Evolutionary conservation across 1,140 invertebrate species (phyloP).

Genomic region (Bombus fervidus): DNA sequence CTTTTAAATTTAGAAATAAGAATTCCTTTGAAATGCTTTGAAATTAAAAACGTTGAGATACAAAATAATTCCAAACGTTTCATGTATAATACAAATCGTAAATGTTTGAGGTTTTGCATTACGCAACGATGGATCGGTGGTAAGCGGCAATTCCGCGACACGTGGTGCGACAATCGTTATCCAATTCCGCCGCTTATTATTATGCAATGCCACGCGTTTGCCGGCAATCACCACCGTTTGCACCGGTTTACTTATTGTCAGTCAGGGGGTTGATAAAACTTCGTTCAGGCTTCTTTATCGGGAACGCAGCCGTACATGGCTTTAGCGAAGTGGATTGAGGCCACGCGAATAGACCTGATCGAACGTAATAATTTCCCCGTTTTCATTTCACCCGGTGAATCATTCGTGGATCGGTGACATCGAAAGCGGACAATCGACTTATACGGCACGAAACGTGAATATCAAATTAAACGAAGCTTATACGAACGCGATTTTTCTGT

Average conservation of each 20-base stretch:
- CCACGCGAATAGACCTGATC: slow-evolving; percentile 9
- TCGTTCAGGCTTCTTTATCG: slow-evolving; percentile 40
- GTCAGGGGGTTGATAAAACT: background rate
- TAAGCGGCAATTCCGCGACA: background rate
- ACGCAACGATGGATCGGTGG: background rate
- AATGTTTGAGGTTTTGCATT: background rate
- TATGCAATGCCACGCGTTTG: background rate
- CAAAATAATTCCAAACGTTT: no score
- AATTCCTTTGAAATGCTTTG: no score
- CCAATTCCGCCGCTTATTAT: background rate
- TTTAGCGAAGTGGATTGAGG: slow-evolving; percentile 49
- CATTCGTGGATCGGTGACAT: background rate
- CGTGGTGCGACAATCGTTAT: slow-evolving; percentile 7
- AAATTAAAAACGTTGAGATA: no score
- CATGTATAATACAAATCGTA: background rate
- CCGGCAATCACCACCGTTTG: background rate
- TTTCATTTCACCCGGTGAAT: slow-evolving; percentile 14
- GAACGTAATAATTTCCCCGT: slow-evolving; percentile 31
- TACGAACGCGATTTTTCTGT: background rate
- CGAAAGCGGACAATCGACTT: slow-evolving; percentile 11
- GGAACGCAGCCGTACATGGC: slow-evolving; percentile 22
- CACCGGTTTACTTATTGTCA: background rate
- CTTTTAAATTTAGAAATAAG: no score
- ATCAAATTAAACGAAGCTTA: background rate
- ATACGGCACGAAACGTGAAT: background rate